Conservation (phyloP, 1,140 invertebrate species). For the Solenopsis fugax region DNA sequence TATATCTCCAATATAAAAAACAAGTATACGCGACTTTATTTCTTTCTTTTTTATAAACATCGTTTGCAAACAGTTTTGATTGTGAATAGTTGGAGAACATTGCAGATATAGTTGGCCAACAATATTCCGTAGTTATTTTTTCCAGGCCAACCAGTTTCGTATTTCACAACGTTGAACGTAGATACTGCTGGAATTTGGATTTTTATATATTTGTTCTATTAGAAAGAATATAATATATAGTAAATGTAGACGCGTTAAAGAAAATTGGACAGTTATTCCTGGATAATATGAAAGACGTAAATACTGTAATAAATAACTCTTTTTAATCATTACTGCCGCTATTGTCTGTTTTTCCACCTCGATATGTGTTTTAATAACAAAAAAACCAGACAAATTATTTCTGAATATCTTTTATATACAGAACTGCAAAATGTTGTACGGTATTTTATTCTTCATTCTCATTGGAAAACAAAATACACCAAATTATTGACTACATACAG, state of each 20-base stretch:
- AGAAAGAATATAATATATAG: constrained; percentile 32
- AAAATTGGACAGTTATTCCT: not conserved
- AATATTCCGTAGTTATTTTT: constrained; percentile 43
- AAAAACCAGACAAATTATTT: constrained; percentile 5
- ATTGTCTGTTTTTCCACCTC: not conserved
- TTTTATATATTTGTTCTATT: constrained; percentile 23
- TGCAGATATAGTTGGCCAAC: constrained; percentile 41
- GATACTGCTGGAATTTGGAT: constrained; percentile 28
- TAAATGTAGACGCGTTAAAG: not conserved
- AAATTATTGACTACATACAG: not conserved
- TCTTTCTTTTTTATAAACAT: constrained; percentile 2
- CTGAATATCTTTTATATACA: not conserved
- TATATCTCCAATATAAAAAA: constrained; percentile 11
- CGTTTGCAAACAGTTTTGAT: constrained; percentile 42
- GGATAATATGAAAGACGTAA: not conserved
- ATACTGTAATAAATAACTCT: not conserved
- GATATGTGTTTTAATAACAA: not conserved
- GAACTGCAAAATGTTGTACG: not conserved
- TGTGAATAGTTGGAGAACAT: constrained; percentile 24
- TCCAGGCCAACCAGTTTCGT: constrained; percentile 29
- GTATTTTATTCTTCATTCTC: constrained; percentile 37
- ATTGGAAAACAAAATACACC: constrained; percentile 22
- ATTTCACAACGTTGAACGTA: constrained; percentile 43
- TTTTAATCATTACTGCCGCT: not conserved
- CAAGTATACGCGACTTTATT: not conserved